These are phyloP conservation scores for Syritta pipiens DNA, from an alignment of 2,888 invertebrate species.

Conservation along the genomic window DNA sequence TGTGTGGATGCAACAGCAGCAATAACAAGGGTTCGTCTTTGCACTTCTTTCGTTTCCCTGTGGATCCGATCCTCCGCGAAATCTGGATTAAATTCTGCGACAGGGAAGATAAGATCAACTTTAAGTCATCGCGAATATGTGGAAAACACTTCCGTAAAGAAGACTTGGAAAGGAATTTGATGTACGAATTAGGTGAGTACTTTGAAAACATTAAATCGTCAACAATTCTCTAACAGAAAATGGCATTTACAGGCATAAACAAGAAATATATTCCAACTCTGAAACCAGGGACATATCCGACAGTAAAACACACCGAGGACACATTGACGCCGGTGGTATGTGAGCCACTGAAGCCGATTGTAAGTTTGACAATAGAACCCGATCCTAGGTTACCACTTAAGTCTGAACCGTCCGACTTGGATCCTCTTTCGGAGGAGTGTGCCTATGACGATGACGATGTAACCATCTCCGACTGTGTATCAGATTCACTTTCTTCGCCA, in stretches of 20 bases:
- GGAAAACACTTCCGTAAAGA: conserved; percentile 11
- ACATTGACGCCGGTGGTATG: no score
- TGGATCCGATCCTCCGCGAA: not conserved
- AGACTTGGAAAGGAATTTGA: conserved; percentile 7
- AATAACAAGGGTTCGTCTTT: not conserved
- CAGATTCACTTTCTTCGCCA: no score
- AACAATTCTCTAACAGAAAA: not conserved
- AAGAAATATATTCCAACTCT: not conserved
- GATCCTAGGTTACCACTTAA: no score
- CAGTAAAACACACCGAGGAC: no score
- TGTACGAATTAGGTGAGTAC: conserved; percentile 27
- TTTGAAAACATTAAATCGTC: not conserved
- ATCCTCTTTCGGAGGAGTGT: no score
- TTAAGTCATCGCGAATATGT: conserved; percentile 3
- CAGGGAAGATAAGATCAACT: not conserved
- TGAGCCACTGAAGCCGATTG: no score
- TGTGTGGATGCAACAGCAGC: not conserved
- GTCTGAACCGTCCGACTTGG: no score
- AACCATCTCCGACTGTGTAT: no score
- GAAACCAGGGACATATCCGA: conserved; percentile 13
- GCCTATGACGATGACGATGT: no score
- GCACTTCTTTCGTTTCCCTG: conserved; percentile 1
- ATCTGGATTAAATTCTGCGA: conserved; percentile 21
- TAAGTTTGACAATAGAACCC: no score
- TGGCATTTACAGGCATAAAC: not conserved